Base-by-base conservation (phyloP, 2,888 invertebrate genomes). In the Orthosia gracilis region DNA sequence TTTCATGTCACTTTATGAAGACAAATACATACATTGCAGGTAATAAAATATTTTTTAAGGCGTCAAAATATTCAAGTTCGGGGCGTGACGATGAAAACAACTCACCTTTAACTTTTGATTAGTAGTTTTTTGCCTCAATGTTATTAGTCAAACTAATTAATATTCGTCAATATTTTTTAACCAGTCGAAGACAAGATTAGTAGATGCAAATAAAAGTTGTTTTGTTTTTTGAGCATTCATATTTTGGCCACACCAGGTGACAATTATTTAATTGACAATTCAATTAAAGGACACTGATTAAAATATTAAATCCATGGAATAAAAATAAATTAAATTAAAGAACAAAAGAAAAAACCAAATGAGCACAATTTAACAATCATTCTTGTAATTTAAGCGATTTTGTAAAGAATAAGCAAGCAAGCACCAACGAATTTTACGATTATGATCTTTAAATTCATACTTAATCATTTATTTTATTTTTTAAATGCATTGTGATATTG, bases 401-500 rank as follows among this genome's bases (percentile, higher is more conserved):
- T 73, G 31, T 26, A 26, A 57, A 72, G n/a, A 71, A 40, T 40
- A 40, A 23, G 23, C 31, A 40, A n/a, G 40, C 4, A 52, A 23
- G 47, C 47, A 18, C 47, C 2, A 23, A 21, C 62, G 62, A 47
- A 52, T 18, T 65, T 45, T 18, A 59, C 9, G 76, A 49, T 59
- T 62, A 47, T 7, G 18, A 49, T 52, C n/a, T 58, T 49, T 66
- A 15, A 54, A 61, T n/a, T 21, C 2, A 26, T 40, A n/a, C n/a
- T n/a, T n/a, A 40, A 15, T 21, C 13, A 9, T 65, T 26, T 23
- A 15, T 75, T 50, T 52, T 65, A 23, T 23, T 13, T 21, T 26
- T 11, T 2, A 55, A 59, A 61, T 12, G 23, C 45, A 50, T 65
- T 71, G 78, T 77, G 18, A 3, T n/a, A 18, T 23, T 40, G 71